Base-by-base conservation (phyloP, 2,113 vertebrate genomes). In the Poeciliopsis retropinna region DNA sequence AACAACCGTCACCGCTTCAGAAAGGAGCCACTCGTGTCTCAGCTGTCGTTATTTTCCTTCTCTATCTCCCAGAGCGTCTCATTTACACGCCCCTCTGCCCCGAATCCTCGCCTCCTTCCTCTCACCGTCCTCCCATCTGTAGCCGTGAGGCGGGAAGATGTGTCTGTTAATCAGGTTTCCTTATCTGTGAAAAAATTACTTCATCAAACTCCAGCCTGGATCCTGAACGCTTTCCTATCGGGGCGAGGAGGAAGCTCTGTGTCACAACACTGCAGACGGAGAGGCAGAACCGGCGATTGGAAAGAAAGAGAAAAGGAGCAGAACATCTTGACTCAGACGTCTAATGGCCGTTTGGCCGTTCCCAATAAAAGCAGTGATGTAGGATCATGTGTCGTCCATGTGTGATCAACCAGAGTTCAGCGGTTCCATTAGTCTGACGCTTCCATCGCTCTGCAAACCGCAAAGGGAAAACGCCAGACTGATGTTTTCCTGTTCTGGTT, bases 321-420 rank as follows among this genome's bases (percentile, higher is more conserved):
- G 80, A 76, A 68, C 51, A 78, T 79, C 78, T 83, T n/a, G 72
- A 80, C 73, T 75, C 70, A 65, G 60, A 67, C 17, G 44, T 76
- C 70, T 5, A 72, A 78, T 3, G n/a, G 64, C 61, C 32, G 19
- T 81, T 75, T 75, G 10, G 15, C 32, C 67, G 74, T 70, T 72
- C 68, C 85, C 82, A 88, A 68, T 87, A 85, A 90, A 87, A 85
- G 64, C 41, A 3, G 62, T 83, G 88, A 84, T 79, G 74, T 80
- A 85, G 34, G 87, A 57, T 86, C 77, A 78, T 80, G 84, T 84
- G 80, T 84, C 79, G 19, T 82, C 79, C 88, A 76, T 74, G 72
- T 89, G 83, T 77, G 82, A 83, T 70, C 64, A 72, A 60, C 57
- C 54, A 2, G 60, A 70, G 73, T 2, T 34, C 54, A 69, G 0